Conservation (phyloP, 2,888 invertebrate genomes). For the Eulithis prunata region DNA sequence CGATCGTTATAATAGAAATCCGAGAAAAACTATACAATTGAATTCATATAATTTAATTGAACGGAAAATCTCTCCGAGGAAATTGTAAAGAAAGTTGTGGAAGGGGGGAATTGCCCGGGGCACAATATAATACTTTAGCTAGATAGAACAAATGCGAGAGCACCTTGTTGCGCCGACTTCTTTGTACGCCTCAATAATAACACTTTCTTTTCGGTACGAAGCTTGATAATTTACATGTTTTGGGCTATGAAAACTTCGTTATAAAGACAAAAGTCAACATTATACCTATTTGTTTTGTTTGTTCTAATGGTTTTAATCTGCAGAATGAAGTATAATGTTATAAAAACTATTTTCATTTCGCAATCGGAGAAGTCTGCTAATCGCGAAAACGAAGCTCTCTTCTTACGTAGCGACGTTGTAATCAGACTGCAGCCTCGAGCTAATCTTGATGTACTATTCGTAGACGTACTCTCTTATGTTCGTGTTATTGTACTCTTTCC, state of each 20-base stretch:
- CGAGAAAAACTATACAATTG: constrained; percentile 64
- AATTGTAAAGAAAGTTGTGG: constrained; percentile 71
- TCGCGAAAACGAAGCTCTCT: constrained; percentile 55
- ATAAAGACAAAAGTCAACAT: not conserved
- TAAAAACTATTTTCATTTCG: constrained; percentile 35
- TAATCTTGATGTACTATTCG: constrained; percentile 76
- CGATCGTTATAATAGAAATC: constrained; percentile 59
- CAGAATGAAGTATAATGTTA: not conserved
- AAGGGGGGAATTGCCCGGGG: constrained; percentile 66
- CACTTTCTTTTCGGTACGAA: constrained; percentile 47
- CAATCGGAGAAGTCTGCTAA: constrained; percentile 61
- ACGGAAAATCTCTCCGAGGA: constrained; percentile 68
- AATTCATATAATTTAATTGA: constrained; percentile 73
- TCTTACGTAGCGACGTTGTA: constrained; percentile 65
- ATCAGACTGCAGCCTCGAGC: constrained; percentile 77
- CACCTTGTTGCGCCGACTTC: constrained; percentile 66
- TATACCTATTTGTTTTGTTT: no score
- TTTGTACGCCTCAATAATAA: constrained; percentile 66
- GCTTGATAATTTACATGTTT: no score
- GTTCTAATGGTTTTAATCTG: no score
- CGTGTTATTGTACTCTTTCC: constrained; percentile 70
- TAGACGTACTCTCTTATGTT: constrained; percentile 57
- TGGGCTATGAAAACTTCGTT: no score
- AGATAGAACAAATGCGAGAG: constrained; percentile 63
- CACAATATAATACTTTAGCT: constrained; percentile 70